Base-by-base conservation (phyloP, 2,797 vertebrate species). In the Sylvia borin region DNA sequence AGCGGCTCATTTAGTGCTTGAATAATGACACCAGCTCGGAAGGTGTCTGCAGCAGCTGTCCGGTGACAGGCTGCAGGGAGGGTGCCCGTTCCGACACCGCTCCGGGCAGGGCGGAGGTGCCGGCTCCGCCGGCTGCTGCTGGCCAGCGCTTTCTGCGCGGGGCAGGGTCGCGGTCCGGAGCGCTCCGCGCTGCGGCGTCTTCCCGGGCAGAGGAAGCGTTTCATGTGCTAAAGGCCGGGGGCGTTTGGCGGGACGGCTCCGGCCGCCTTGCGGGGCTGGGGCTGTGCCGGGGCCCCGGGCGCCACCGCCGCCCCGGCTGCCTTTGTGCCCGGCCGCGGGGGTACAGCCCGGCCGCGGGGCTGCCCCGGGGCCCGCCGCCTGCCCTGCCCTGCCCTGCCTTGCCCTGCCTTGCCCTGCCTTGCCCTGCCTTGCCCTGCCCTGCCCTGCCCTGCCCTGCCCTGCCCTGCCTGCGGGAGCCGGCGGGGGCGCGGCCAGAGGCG, bases 281-380 rank as follows among this genome's bases (percentile, higher is more conserved):
- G 20, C 8, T 14, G 26, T 11, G 72, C 25, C 27, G 42, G 67
- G n/a, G 38, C 40, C 20, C 50, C 42, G 16, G 31, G 22, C 15
- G 15, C 38, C 53, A 22, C 20, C 27, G 6, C 61, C 50, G 19
- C 80, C 97, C 97, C 97, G 94, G 77, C 97, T 74, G 97, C 96
- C 97, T 98, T 97, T 96, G 97, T 96, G 34, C 29, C 21, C 57
- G n/a, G 48, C 50, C 10, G 27, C 45, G 25, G 58, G 27, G 57
- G 16, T 1, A 40, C 34, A 32, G 68, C 43, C 29, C 62, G 98
- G 98, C 98, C 98, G 98, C 95, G 97, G 96, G 91, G 96, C 93
- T 91, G 65, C 42, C 80, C 9, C 47, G 18, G 45, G 67, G 67
- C 32, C 14, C 87, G 20, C 66, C 67, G 53, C 55, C 70, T 17